A percentile compares a stretch with the other conserved stretches of the same genome.
phyloP scores from a whole-genome alignment of 2,888 invertebrate genomes.

The Lycophotia porphyrea region DNA sequence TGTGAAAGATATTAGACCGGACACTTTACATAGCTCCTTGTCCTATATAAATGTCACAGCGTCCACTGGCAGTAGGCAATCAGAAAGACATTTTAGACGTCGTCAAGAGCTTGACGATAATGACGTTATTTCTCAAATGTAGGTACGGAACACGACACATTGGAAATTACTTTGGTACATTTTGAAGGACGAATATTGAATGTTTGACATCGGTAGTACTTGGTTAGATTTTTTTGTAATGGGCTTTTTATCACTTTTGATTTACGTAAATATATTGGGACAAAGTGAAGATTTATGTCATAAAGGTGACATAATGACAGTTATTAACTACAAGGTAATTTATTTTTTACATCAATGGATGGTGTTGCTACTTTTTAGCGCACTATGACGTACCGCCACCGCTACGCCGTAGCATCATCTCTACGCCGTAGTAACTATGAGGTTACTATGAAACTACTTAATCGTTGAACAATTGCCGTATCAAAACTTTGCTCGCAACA shows the following conservation, averaged over 20 bases:
- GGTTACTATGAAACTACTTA: not conserved
- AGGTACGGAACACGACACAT: conserved; percentile 32
- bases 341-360: not conserved
- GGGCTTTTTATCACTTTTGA: not conserved
- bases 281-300: too few relatives aligned
- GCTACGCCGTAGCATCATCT: not conserved
- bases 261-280: not conserved
- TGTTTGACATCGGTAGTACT: not conserved
- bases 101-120: conserved; percentile 54
- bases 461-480: conserved; percentile 2
- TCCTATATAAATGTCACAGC: conserved; percentile 69
- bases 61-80: conserved; percentile 68
- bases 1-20: conserved; percentile 67
- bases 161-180: conserved; percentile 36
- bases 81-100: conserved; percentile 73
- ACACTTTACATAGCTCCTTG: conserved; percentile 66
- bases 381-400: not conserved
- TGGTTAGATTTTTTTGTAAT: not conserved
- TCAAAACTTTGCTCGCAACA: conserved; percentile 15
- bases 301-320: not conserved
- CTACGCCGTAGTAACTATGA: not conserved
- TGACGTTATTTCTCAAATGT: conserved; percentile 56
- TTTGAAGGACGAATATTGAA: conserved; percentile 1
- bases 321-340: too few relatives aligned
- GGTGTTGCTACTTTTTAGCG: not conserved